Percentiles rank a stretch among this genome's conserved stretches.
These are phyloP conservation scores for Hoplostethus mediterraneus DNA, from an alignment of 2,797 vertebrate genomes.

Conservation along the genomic window DNA sequence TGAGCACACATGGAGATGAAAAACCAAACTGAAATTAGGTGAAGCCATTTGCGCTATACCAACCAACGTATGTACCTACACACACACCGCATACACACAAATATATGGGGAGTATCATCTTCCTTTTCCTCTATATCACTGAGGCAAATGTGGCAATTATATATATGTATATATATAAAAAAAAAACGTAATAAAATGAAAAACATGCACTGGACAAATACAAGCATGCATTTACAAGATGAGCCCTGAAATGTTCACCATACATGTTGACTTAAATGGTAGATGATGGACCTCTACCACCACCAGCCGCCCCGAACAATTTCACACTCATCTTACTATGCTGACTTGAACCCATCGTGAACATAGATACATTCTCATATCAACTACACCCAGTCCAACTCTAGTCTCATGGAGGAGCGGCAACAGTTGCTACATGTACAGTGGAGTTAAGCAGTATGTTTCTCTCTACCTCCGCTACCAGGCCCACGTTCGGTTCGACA, in stretches of 20 bases:
- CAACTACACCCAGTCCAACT: conserved; percentile 66
- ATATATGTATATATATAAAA: conserved; percentile 43
- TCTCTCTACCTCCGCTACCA: conserved; percentile 61
- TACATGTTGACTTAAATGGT: conserved; percentile 59
- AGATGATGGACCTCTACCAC: conserved; percentile 53
- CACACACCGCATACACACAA: conserved; percentile 32
- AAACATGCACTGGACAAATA: conserved; percentile 84
- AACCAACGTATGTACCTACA: conserved; percentile 33
- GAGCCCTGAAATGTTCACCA: conserved; percentile 79
- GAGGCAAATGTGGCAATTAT: conserved; percentile 84
- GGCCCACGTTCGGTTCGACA: conserved; percentile 60
- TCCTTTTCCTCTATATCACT: conserved; percentile 70
- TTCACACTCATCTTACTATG: conserved; percentile 32
- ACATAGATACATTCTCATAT: conserved; percentile 78
- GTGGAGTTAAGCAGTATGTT: conserved; percentile 72
- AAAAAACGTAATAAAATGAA: conserved; percentile 58
- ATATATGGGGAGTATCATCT: conserved; percentile 55
- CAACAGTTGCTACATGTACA: conserved; percentile 81
- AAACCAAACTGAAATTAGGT: conserved; percentile 40
- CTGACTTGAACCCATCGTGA: conserved; percentile 32
- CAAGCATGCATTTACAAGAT: conserved; percentile 87
- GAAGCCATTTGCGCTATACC: conserved; percentile 28
- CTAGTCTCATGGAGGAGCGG: conserved; percentile 46
- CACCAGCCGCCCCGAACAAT: conserved; percentile 2
- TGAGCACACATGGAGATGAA: conserved; percentile 40